Evolutionary conservation across 2,888 invertebrate species (phyloP).

Genomic region (Hoplodrina ambigua): DNA sequence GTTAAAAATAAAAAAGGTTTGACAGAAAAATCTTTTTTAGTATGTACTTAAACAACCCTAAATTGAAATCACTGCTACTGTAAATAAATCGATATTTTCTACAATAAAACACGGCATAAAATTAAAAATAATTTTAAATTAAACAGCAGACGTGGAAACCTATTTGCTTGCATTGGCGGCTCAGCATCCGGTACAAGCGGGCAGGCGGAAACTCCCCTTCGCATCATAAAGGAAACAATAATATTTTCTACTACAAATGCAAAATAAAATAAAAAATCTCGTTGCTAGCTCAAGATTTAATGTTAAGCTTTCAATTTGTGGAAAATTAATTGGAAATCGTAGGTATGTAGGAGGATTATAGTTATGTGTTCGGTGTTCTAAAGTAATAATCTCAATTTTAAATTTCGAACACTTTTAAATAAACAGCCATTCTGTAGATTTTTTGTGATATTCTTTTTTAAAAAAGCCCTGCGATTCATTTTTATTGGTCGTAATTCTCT

Average conservation of each 20-base stretch:
- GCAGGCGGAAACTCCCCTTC: slow-evolving; percentile 39
- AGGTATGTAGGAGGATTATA: too few relatives aligned
- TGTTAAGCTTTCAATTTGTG: background rate
- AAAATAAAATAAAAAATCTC: slow-evolving; percentile 14
- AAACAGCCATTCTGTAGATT: background rate
- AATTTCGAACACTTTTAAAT: slow-evolving; percentile 9
- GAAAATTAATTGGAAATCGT: slow-evolving; percentile 5
- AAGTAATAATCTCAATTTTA: background rate
- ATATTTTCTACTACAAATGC: slow-evolving; percentile 25
- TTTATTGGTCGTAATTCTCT: slow-evolving; percentile 74
- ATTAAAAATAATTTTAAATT: background rate
- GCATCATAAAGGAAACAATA: slow-evolving; percentile 51
- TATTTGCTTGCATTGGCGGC: slow-evolving; percentile 37
- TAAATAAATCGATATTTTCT: background rate
- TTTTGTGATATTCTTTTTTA: too few relatives aligned
- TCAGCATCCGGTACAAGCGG: slow-evolving; percentile 38
- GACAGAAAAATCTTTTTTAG: too few relatives aligned
- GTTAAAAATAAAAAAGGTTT: too few relatives aligned
- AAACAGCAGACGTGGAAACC: slow-evolving; percentile 16
- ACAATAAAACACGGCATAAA: background rate
- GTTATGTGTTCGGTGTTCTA: background rate
- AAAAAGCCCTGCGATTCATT: slow-evolving; percentile 69
- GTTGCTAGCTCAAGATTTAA: background rate
- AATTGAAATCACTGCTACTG: background rate
- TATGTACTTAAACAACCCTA: background rate